Conservation (phyloP, 1,140 invertebrate genomes). For the Sycobia sp. region DNA sequence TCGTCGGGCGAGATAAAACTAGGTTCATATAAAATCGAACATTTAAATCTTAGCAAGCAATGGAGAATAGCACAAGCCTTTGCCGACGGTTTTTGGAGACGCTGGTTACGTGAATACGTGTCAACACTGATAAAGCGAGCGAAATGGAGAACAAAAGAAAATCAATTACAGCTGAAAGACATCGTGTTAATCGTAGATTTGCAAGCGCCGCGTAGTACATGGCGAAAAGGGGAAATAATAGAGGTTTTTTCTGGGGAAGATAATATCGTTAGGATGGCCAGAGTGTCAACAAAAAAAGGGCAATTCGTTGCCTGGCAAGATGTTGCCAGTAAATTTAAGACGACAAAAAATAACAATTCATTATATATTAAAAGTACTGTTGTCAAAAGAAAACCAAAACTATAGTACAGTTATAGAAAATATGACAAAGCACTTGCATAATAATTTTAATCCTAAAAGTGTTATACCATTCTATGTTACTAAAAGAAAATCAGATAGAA, state of each 20-base stretch:
- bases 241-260: not conserved
- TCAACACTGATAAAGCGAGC: slow-evolving; percentile 3
- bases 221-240: not conserved
- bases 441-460: too few relatives aligned
- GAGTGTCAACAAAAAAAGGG: not conserved
- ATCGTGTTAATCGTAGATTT: slow-evolving; percentile 3
- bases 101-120: slow-evolving; percentile 15
- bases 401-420: too few relatives aligned
- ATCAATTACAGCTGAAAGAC: not conserved
- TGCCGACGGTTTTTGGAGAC: slow-evolving; percentile 9
- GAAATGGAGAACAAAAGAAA: slow-evolving; percentile 1
- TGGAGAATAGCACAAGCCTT: slow-evolving; percentile 13
- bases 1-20: not conserved
- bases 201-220: not conserved
- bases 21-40: not conserved
- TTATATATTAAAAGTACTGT: too few relatives aligned
- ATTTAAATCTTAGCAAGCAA: not conserved
- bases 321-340: too few relatives aligned
- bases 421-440: too few relatives aligned
- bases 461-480: too few relatives aligned
- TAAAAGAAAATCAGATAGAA: too few relatives aligned
- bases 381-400: too few relatives aligned
- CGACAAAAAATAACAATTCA: too few relatives aligned
- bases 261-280: not conserved
- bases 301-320: too few relatives aligned